phyloP scores from a whole-genome alignment of 2,113 vertebrate species.

The Chloroceryle aenea region DNA sequence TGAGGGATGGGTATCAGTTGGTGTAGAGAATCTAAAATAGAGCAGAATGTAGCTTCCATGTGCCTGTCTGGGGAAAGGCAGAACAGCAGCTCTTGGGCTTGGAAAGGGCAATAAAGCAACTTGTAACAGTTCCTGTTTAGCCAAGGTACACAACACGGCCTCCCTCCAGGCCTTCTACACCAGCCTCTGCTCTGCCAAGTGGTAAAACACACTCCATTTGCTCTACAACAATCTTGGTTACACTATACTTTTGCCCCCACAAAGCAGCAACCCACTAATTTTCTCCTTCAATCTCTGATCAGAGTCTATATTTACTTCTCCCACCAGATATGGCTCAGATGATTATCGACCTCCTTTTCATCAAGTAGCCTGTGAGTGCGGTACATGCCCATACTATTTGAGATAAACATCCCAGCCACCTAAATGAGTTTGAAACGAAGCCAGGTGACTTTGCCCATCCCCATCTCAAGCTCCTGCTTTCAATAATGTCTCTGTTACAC shows the following conservation, averaged over 20 bases:
- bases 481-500: neutral
- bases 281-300: neutral
- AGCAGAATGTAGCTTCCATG: neutral
- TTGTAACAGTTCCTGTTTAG: neutral
- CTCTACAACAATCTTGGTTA: neutral
- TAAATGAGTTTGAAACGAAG: neutral
- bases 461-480: neutral
- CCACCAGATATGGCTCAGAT: neutral
- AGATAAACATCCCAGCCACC: neutral
- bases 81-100: neutral
- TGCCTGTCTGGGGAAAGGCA: fast-evolving
- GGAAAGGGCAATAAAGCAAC: neutral
- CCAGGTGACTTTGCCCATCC: neutral
- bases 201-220: neutral
- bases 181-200: neutral
- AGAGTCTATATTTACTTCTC: neutral
- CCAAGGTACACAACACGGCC: neutral
- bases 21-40: neutral
- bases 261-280: neutral
- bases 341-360: neutral
- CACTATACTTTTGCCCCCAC: neutral
- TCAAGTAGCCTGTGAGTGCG: neutral
- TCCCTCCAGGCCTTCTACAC: neutral
- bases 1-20: neutral
- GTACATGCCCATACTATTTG: neutral